Conservation (phyloP, 1,140 invertebrate species). For the Dolichoris vasculosae region DNA sequence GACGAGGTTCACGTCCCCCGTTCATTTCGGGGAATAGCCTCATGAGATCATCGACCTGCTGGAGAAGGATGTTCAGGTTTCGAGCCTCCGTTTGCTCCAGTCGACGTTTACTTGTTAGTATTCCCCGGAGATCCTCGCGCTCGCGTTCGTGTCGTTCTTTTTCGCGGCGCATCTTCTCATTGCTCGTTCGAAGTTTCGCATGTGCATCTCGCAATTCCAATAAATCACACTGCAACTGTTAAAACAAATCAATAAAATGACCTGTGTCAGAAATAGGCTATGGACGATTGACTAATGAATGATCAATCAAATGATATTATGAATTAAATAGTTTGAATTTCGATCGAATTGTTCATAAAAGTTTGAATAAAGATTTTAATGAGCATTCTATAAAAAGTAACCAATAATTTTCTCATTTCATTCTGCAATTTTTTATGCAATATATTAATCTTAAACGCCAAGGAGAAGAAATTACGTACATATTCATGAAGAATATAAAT, state of each 20-base stretch:
- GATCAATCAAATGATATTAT: no score
- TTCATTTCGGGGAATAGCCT: conserved; percentile 82
- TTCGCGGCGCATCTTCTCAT: conserved; percentile 90
- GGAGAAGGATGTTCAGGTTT: conserved; percentile 81
- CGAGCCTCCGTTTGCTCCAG: conserved; percentile 79
- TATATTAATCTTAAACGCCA: no score
- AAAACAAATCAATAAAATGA: neutral
- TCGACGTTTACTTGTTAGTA: conserved; percentile 74
- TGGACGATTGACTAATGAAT: no score
- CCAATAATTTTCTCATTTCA: no score
- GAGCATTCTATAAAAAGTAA: no score
- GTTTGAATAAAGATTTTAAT: no score
- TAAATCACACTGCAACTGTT: conserved; percentile 88
- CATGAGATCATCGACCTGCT: conserved; percentile 85
- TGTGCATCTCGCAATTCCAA: conserved; percentile 92
- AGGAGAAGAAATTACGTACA: no score
- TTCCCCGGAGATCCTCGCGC: conserved; percentile 80
- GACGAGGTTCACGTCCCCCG: conserved; percentile 56
- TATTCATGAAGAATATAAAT: no score
- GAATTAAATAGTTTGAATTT: no score
- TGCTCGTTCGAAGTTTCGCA: conserved; percentile 92
- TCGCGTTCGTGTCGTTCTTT: conserved; percentile 90
- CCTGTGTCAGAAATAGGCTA: no score
- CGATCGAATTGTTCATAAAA: no score
- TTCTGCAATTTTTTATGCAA: no score